Conservation (phyloP, 2,888 invertebrate species). For the Mantis religiosa region DNA sequence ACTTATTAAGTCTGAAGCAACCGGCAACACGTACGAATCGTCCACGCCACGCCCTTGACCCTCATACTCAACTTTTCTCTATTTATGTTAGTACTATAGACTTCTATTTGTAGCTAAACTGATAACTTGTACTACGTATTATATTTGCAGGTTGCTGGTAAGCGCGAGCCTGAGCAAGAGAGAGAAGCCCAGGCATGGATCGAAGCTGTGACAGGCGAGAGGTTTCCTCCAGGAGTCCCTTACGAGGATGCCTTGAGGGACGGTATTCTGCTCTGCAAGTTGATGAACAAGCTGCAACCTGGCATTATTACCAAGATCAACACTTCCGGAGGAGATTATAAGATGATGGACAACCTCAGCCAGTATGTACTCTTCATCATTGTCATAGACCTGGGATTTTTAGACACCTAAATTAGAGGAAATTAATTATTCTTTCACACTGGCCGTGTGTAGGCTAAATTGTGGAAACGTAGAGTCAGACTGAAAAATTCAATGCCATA, state of each 20-base stretch:
- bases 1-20: too few species aligned
- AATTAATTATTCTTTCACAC: too few species aligned
- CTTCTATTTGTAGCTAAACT: too few species aligned
- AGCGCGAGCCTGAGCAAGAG: slow-evolving; percentile 75
- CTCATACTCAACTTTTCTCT: too few species aligned
- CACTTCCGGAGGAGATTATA: slow-evolving; percentile 83
- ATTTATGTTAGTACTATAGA: too few species aligned
- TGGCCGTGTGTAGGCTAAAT: too few species aligned
- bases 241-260: slow-evolving; percentile 79
- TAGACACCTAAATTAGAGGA: too few species aligned
- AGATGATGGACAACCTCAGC: slow-evolving; percentile 93
- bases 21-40: too few species aligned
- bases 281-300: slow-evolving; percentile 85
- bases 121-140: neutral
- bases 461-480: too few species aligned
- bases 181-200: slow-evolving; percentile 82
- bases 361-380: slow-evolving; percentile 58
- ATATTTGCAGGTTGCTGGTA: slow-evolving; percentile 67
- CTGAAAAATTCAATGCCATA: too few species aligned
- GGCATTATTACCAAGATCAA: slow-evolving; percentile 82
- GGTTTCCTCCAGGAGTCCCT: slow-evolving; percentile 63
- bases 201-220: slow-evolving; percentile 73
- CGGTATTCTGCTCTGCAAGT: slow-evolving; percentile 79
- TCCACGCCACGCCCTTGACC: too few species aligned
- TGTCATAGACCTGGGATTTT: too few species aligned